Evolutionary conservation across 2,888 invertebrate genomes (phyloP).

Genomic region (Drosophila histrio): DNA sequence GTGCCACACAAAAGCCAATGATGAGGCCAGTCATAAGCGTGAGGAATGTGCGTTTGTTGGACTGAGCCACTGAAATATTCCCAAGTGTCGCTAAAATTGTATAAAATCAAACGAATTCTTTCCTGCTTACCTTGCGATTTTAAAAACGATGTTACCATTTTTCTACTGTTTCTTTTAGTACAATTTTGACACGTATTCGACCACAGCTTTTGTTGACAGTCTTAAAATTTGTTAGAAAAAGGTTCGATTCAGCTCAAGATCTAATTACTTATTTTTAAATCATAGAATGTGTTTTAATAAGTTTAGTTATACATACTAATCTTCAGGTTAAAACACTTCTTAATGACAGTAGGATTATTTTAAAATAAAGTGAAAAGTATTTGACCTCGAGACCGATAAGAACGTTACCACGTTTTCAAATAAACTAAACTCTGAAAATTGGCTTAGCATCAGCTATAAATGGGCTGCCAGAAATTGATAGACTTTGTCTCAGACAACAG

Average conservation of each 20-base stretch:
- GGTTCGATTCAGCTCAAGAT: background rate
- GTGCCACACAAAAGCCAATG: slow-evolving; percentile 30
- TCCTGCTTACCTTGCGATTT: background rate
- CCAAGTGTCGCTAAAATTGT: background rate
- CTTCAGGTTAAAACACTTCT: too few relatives aligned
- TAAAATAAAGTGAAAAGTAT: background rate
- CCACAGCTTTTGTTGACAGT: background rate
- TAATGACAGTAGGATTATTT: too few relatives aligned
- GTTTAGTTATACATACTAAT: too few relatives aligned
- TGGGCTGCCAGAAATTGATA: background rate
- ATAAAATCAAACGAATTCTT: background rate
- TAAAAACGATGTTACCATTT: background rate
- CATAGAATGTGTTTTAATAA: too few relatives aligned
- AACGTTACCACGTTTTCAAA: background rate
- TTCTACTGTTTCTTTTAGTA: background rate
- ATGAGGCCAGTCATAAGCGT: slow-evolving; percentile 23
- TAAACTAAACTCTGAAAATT: background rate
- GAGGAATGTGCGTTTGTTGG: slow-evolving; percentile 5
- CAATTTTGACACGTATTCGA: background rate
- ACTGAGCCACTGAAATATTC: slow-evolving; percentile 16
- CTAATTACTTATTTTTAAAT: background rate
- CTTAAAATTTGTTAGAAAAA: background rate
- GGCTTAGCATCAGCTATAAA: background rate
- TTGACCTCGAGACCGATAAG: background rate
- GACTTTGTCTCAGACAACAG: background rate